Conservation (phyloP, 2,888 invertebrate genomes). For the Trypoxylon attenuatum region DNA sequence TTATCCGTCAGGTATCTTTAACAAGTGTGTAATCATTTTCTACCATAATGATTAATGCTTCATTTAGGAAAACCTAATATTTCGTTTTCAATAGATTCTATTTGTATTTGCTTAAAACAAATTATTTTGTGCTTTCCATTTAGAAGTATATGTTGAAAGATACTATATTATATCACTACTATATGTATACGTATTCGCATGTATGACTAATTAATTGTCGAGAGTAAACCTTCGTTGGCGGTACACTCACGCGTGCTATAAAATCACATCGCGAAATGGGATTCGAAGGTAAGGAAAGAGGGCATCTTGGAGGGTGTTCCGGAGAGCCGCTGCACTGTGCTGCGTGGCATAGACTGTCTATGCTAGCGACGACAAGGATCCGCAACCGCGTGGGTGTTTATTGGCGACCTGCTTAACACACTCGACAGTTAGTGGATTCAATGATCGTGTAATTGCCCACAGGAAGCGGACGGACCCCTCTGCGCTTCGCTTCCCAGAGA, state of each 20-base stretch:
- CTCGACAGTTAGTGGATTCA: slow-evolving; percentile 54
- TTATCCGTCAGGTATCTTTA: too few species aligned
- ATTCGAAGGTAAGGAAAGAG: background rate
- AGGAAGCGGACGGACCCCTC: slow-evolving; percentile 42
- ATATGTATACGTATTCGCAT: too few species aligned
- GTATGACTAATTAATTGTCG: background rate
- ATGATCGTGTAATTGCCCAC: slow-evolving; percentile 57
- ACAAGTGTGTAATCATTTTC: too few species aligned
- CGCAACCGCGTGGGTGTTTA: slow-evolving; percentile 54
- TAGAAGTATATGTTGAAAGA: too few species aligned
- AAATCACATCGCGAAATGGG: background rate
- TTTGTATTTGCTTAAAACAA: too few species aligned
- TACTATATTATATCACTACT: too few species aligned
- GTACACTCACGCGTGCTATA: background rate
- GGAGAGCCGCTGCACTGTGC: background rate
- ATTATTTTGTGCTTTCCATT: too few species aligned
- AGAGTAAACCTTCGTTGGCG: background rate
- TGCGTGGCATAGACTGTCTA: slow-evolving; percentile 23
- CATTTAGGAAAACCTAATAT: too few species aligned
- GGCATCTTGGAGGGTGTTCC: too few species aligned
- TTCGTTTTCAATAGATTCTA: too few species aligned
- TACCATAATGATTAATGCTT: too few species aligned
- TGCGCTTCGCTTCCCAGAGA: slow-evolving; percentile 18
- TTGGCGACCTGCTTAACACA: slow-evolving; percentile 55
- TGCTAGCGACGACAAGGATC: slow-evolving; percentile 23